Evolutionary conservation across 2,113 vertebrate genomes (phyloP), one percentile per base, ranked within the genome.

Genomic region (Xenus cinereus): DNA sequence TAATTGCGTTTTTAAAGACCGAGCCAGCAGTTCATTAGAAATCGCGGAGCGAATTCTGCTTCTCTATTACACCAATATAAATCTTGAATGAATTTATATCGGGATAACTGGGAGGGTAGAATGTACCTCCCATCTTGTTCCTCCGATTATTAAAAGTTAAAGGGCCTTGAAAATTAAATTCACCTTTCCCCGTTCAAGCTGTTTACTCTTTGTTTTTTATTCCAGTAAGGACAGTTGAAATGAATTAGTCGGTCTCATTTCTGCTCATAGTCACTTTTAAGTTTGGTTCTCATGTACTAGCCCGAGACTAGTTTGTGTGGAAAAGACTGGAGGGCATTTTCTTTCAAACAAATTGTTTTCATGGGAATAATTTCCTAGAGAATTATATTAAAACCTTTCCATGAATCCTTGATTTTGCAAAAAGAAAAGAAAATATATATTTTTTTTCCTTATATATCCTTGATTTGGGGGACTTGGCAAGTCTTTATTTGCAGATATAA

Each of bases 321-420:
- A 93, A 96, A 96, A 71, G 84, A 77, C 93, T 16, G 7, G 80
- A 87, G 92, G 96, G 92, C 87, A 75, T 96, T 96, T 86, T 93
- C 71, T 95, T 93, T 89, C 84, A 96, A 89, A 95, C 90, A 97
- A 96, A 97, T 97, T 96, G 91, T 96, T 97, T 96, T 97, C 87
- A 80, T 97, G 93, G 92, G 73, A 87, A 96, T 96, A 87, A 96
- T 96, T 97, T 97, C 96, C 95, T 77, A 84, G 68, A 57, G 82
- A 84, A 89, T 96, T 90, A 24, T 89, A 77, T 94, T 93, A 75
- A 95, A 97, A 80, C 92, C 74, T 71, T 96, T 87, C 80, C 53
- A 68, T 0, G 2, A 87, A 90, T 85, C 62, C 79, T 79, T 41
- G 43, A 89, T 95, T 95, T 88, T 90, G 10, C 1, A 24, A 79